Evolutionary conservation across 2,797 vertebrate genomes (phyloP).

Genomic region (Garrulus glandarius): DNA sequence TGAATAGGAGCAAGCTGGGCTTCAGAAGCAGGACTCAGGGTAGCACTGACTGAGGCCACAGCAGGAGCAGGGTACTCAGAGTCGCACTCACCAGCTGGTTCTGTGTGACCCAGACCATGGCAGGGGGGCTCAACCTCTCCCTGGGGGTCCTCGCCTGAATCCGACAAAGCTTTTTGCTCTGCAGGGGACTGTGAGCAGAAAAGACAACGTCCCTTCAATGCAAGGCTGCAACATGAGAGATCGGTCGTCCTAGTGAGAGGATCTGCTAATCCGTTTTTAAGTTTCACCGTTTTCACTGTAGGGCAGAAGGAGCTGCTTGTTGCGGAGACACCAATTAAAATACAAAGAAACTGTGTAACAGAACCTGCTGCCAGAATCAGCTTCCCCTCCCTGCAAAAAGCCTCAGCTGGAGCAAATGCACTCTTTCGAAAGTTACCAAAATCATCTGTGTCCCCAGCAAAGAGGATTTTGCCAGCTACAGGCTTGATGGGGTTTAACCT

Average conservation of each 20-base stretch:
- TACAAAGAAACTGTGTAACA: neutral
- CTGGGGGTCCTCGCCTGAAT: constrained; percentile 74
- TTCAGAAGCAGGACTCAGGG: constrained; percentile 62
- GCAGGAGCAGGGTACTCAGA: constrained; percentile 66
- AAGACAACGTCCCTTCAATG: constrained; percentile 77
- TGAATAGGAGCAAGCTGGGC: constrained; percentile 68
- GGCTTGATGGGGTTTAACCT: neutral
- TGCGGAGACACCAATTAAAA: neutral
- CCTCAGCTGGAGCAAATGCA: neutral
- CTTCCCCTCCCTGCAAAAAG: neutral
- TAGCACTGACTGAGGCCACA: constrained; percentile 61
- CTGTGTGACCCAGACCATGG: constrained; percentile 58
- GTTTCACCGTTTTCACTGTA: neutral
- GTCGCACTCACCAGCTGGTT: constrained; percentile 65
- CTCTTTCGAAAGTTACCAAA: neutral
- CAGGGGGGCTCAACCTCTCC: constrained; percentile 70
- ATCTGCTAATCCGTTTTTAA: neutral
- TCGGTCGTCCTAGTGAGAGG: neutral
- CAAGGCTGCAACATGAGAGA: constrained; percentile 23
- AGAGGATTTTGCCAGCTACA: neutral
- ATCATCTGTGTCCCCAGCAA: neutral
- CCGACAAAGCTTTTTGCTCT: constrained; percentile 75
- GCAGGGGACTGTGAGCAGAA: constrained; percentile 78
- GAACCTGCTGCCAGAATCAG: neutral
- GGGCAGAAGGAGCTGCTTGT: neutral